phyloP scores from a whole-genome alignment of 2,113 vertebrate genomes.

The Chloebia gouldiae region DNA sequence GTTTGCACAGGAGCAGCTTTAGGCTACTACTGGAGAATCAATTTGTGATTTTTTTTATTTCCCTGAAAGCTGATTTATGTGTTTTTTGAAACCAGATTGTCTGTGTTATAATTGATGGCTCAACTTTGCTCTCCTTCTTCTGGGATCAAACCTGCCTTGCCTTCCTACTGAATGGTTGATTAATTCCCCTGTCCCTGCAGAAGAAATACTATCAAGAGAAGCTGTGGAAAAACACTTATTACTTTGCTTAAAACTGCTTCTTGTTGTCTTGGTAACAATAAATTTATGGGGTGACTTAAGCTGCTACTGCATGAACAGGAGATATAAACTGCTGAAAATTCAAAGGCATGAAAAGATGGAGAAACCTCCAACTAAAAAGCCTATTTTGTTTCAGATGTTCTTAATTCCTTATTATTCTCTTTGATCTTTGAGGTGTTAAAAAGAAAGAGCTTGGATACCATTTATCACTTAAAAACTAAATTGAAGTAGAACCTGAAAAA shows the following conservation, averaged over 20 bases:
- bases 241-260: constrained; percentile 36
- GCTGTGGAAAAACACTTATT: constrained; percentile 5
- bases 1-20: neutral
- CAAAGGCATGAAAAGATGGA: neutral
- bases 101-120: neutral
- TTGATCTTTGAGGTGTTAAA: neutral
- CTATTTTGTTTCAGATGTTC: neutral
- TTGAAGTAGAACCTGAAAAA: neutral
- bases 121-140: neutral
- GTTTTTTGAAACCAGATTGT: neutral
- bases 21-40: neutral
- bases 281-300: constrained; percentile 31
- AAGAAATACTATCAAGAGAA: neutral
- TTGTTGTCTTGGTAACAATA: constrained; percentile 57
- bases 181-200: neutral
- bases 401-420: neutral
- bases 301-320: constrained; percentile 19
- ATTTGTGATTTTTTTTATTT: neutral
- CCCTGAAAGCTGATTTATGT: neutral
- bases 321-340: neutral
- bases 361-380: neutral
- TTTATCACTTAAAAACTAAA: neutral
- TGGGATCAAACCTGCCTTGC: neutral
- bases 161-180: neutral
- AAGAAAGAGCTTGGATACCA: neutral